A percentile compares a stretch with the other conserved stretches of the same genome.
Evolutionary conservation across 2,797 vertebrate genomes (phyloP).

Genomic region (Artibeus jamaicensis): DNA sequence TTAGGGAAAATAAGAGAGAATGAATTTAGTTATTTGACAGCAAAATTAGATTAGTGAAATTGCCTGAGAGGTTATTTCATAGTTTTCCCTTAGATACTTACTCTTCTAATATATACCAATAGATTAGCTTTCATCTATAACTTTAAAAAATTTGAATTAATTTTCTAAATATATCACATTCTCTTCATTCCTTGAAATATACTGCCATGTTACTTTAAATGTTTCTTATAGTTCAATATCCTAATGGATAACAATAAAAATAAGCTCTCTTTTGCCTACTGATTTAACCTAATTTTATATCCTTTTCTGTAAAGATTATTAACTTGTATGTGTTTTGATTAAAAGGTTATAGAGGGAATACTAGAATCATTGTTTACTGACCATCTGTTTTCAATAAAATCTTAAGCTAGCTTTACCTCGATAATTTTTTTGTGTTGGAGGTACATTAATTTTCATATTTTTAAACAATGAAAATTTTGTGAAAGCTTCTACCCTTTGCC

Average conservation of each 20-base stretch:
- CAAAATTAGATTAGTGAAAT: background rate
- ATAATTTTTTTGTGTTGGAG: background rate
- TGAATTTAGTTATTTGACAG: background rate
- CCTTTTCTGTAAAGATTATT: background rate
- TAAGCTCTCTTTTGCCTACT: background rate
- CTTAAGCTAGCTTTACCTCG: background rate
- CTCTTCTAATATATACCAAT: background rate
- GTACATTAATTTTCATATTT: background rate
- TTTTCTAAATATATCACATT: background rate
- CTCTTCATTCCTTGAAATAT: background rate
- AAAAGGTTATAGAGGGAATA: background rate
- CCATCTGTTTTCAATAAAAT: background rate
- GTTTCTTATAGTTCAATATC: background rate
- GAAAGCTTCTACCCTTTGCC: rapidly evolving
- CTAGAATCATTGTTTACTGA: background rate
- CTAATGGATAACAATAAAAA: background rate
- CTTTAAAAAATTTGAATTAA: conserved; percentile 2
- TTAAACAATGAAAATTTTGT: background rate
- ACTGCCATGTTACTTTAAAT: background rate
- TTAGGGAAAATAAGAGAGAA: background rate
- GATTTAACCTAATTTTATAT: background rate
- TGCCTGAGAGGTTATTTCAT: background rate
- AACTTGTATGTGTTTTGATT: background rate
- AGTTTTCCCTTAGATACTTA: background rate
- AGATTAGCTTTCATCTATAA: background rate